These are phyloP conservation scores for Odobenus rosmarus DNA, from an alignment of 2,113 vertebrate genomes.

Conservation along the genomic window DNA sequence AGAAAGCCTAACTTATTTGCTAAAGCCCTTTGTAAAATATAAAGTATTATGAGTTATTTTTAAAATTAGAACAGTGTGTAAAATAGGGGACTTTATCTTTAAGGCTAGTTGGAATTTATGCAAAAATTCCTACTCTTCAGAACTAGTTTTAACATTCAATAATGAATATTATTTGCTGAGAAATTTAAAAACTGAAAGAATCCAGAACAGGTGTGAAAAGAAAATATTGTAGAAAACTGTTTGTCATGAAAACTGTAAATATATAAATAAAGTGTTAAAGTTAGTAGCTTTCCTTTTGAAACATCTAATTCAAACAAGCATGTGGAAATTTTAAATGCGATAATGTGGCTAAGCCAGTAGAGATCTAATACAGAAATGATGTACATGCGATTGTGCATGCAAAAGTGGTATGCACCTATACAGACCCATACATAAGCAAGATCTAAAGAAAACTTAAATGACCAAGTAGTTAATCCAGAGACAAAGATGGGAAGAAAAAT, in stretches of 20 bases:
- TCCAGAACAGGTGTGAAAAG: not conserved
- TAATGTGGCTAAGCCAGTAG: not conserved
- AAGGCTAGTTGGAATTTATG: not conserved
- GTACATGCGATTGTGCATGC: not conserved
- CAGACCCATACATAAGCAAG: not conserved
- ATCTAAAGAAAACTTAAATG: not conserved
- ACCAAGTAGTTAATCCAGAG: not conserved
- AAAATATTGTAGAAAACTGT: constrained; percentile 18
- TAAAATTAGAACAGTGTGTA: not conserved
- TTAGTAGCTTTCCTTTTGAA: constrained; percentile 20
- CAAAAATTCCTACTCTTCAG: not conserved
- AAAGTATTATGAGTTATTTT: not conserved
- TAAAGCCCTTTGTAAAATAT: not conserved
- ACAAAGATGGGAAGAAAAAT: not conserved
- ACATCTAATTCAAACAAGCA: not conserved
- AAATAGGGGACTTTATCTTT: not conserved
- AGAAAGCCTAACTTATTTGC: not conserved
- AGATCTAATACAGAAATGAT: not conserved
- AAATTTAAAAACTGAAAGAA: constrained; percentile 24
- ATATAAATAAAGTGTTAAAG: not conserved
- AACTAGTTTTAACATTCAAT: not conserved
- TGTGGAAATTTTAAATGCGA: not conserved
- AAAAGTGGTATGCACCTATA: not conserved
- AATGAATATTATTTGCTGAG: not conserved
- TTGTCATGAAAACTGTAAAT: not conserved